These are phyloP conservation scores for Philopedon plagiatum DNA, from an alignment of 2,888 invertebrate species.

Conservation along the genomic window DNA sequence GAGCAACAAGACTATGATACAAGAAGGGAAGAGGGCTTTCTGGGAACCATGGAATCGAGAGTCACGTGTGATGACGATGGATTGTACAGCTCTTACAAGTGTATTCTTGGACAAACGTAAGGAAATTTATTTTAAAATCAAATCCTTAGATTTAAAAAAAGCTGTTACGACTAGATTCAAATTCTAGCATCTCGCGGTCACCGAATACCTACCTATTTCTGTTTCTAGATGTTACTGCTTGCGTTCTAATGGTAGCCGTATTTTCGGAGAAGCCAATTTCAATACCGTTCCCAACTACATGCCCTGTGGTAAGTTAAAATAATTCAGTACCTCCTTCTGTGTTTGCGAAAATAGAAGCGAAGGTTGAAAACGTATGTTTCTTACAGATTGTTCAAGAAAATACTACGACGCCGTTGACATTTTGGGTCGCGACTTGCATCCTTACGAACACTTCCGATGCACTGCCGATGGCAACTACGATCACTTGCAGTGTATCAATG, in stretches of 20 bases:
- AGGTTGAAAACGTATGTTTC: not conserved
- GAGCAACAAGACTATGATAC: conserved; percentile 70
- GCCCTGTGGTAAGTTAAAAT: conserved; percentile 55
- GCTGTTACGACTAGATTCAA: too few relatives aligned
- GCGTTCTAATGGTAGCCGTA: conserved; percentile 73
- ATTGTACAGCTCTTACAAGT: conserved; percentile 72
- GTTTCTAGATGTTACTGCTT: conserved; percentile 76
- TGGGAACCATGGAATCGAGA: conserved; percentile 72
- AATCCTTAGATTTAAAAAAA: not conserved
- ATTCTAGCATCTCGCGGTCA: too few relatives aligned
- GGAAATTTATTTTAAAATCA: conserved; percentile 51
- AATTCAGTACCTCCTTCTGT: too few relatives aligned
- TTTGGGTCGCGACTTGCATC: conserved; percentile 66
- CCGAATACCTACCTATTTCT: too few relatives aligned
- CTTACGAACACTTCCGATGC: conserved; percentile 71
- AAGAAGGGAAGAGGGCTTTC: conserved; percentile 67
- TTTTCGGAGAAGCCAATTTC: conserved; percentile 77
- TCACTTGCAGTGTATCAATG: conserved; percentile 76
- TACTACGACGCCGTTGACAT: conserved; percentile 69
- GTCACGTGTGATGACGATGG: conserved; percentile 78
- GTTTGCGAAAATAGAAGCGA: too few relatives aligned
- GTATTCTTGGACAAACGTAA: conserved; percentile 79
- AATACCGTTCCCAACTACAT: conserved; percentile 59
- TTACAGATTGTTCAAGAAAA: conserved; percentile 74
- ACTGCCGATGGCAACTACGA: conserved; percentile 78